These are phyloP conservation scores for Remorina albescens DNA, from an alignment of 2,797 vertebrate species.

Conservation along the genomic window DNA sequence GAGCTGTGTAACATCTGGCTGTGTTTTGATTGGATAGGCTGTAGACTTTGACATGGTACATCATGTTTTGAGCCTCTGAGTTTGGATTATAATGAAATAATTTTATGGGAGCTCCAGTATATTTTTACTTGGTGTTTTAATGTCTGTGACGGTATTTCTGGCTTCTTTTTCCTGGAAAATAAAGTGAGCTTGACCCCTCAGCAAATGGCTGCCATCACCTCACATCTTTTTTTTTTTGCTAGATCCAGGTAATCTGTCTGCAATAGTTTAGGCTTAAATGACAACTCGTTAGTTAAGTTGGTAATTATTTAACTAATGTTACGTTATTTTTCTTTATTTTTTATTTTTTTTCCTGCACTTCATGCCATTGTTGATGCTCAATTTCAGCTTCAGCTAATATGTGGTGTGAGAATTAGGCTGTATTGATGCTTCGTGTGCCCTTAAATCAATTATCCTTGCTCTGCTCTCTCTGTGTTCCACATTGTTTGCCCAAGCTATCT, in stretches of 20 bases:
- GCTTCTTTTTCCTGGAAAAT: conserved; percentile 54
- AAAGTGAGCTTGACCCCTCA: conserved; percentile 20
- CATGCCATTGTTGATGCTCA: background rate
- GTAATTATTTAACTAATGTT: background rate
- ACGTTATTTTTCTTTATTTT: background rate
- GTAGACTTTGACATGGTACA: conserved; percentile 57
- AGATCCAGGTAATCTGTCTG: conserved; percentile 9
- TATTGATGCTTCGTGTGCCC: background rate
- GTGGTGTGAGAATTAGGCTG: background rate
- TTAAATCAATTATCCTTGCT: background rate
- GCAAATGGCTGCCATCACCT: conserved; percentile 25
- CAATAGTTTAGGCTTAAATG: background rate
- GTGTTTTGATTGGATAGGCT: conserved; percentile 75
- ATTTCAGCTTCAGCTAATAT: background rate
- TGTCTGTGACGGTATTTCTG: conserved; percentile 64
- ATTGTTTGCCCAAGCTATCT: background rate
- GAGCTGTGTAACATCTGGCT: conserved; percentile 66
- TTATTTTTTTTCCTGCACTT: background rate
- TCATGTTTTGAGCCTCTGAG: conserved; percentile 51
- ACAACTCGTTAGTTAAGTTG: too few relatives aligned
- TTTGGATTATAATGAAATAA: conserved; percentile 62
- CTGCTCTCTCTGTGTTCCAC: background rate
- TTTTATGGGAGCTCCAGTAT: conserved; percentile 66
- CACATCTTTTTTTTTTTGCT: background rate
- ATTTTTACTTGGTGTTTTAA: conserved; percentile 68